Evolutionary conservation across 1,140 invertebrate species (phyloP), one percentile per base, ranked within the genome.

Genomic region (Stratiolaelaps scimitus): DNA sequence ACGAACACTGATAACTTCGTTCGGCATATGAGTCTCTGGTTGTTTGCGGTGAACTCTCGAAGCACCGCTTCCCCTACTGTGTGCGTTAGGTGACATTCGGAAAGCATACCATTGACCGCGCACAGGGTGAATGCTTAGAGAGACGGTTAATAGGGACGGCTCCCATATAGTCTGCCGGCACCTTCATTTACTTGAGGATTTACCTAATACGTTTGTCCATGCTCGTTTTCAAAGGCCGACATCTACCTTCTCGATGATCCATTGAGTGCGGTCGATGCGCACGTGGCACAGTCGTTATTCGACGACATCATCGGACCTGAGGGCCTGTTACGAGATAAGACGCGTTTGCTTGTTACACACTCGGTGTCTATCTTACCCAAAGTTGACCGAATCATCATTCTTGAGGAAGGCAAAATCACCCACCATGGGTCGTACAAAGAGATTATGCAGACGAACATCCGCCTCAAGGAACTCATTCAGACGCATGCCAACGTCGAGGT

Each of bases 341-440:
- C 89, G 0, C 79, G 89, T 67, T 73, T 94, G 26, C 80, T 92
- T 56, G 89, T 93, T n/a, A 94, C 90, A 0, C 89, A 94, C 73
- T 85, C 88, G 68, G 87, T 94, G 46, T 88, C 87, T 1, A 92
- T 87, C 74, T 78, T 94, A 69, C 85, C 88, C 0, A 83, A 91
- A 72, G 84, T 87, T 0, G 88, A 93, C 76, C 81, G 87, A 69
- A 90, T 94, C 64, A 76, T 91, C 70, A 89, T 92, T 1, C 72
- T 92, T 65, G 85, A 86, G 71, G 80, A 88, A 71, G 90, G 89
- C 2, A 79, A 84, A 73, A 80, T 93, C 1, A 87, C 86, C 0
- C 89, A 93, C 76, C 82, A 77, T 56, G 89, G 90, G 45, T 86
- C 85, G 7, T 93, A 90, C 74, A 68, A 73, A 7, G 70, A 78